Base-by-base conservation (phyloP, 2,113 vertebrate species). In the human region DNA sequence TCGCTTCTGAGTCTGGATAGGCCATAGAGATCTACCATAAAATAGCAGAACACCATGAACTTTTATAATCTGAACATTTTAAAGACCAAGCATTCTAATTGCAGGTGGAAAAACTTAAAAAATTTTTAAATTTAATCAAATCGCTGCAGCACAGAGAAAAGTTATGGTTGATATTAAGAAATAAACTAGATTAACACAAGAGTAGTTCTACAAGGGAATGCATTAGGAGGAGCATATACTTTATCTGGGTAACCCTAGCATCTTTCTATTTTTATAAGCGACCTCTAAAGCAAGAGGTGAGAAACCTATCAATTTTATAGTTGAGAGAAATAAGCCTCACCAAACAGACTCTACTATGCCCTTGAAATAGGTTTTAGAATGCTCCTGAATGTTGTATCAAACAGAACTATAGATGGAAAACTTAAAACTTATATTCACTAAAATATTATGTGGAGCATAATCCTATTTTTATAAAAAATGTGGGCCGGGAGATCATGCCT, bases 1-100 rank as follows among this genome's bases (percentile, higher is more conserved):
- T 94, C n/a, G 83, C 18, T 68, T 93, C 68, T 93, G 55, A 90
- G 72, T 86, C 70, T 82, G 57, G 76, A 97, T 66, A 96, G 55
- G 61, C 76, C 93, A 93, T 1, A 90, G 14, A 68, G 57, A 76
- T 72, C 52, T 20, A 64, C 8, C 22, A 90, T 61, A 86, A 90
- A 94, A 94, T 10, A 14, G 40, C 95, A 7, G 61, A 16, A 81
- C 8, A n/a, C 23, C 27, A 32, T 57, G 35, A 95, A 88, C 9
- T 40, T 83, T 82, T 86, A 73, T 43, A 72, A 82, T 35, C 10
- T 66, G 45, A 75, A 76, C 68, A 66, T 89, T 92, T 88, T 78
- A 73, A 94, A 97, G 57, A 50, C 22, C 35, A 72, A 92, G 27
- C 30, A 52, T 88, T 96, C 23, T 57, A 89, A 96, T 0, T 45